Percentiles rank a stretch among this genome's conserved stretches.
These are phyloP conservation scores for Chironomus striatipennis DNA, from an alignment of 1,140 invertebrate genomes.

Conservation along the genomic window DNA sequence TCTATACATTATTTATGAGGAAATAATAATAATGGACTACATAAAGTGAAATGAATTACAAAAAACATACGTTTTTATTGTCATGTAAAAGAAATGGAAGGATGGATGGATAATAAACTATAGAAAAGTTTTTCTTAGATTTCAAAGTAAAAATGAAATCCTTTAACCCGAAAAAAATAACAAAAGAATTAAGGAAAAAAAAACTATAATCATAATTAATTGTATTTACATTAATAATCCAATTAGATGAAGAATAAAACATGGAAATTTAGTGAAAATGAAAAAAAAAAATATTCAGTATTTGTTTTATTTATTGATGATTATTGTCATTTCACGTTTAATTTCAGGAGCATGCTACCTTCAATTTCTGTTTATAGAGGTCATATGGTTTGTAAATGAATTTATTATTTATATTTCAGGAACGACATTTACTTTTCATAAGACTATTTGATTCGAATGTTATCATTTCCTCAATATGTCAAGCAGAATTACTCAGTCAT, in stretches of 20 bases:
- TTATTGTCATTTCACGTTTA: not conserved
- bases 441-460: no score
- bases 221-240: slow-evolving; percentile 23
- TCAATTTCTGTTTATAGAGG: no score
- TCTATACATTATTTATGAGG: not conserved
- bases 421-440: no score
- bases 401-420: no score
- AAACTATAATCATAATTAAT: slow-evolving; percentile 23
- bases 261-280: slow-evolving; percentile 14
- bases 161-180: not conserved
- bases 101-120: not conserved
- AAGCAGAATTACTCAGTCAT: no score
- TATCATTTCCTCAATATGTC: no score
- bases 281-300: no score
- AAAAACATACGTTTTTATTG: slow-evolving; percentile 4
- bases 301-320: not conserved
- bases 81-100: not conserved
- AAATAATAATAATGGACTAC: not conserved
- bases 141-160: not conserved
- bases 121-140: not conserved
- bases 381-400: no score
- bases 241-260: slow-evolving; percentile 22
- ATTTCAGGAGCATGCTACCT: no score
- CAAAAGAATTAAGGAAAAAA: slow-evolving; percentile 7
- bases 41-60: not conserved